Percentiles rank a stretch among this genome's conserved stretches.
Evolutionary conservation across 2,797 vertebrate species (phyloP).

Genomic region (Buphagus erythrorhynchus): DNA sequence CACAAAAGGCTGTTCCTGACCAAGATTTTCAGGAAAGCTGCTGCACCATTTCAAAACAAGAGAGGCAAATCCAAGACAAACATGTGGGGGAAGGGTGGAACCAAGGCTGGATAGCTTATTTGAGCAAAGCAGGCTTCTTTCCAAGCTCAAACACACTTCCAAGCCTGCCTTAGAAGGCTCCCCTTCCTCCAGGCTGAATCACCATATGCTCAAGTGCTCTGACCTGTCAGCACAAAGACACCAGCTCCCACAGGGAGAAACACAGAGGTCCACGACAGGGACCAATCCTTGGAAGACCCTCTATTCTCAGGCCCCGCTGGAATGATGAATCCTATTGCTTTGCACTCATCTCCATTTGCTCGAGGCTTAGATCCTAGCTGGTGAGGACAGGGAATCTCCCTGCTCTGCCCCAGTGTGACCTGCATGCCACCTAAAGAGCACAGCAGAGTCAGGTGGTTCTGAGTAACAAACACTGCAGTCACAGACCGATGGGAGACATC

Average conservation of each 20-base stretch:
- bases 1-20: neutral
- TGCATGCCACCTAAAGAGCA: neutral
- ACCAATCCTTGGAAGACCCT: constrained; percentile 5
- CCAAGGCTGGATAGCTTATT: neutral
- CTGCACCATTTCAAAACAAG: neutral
- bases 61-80: constrained; percentile 13
- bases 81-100: neutral
- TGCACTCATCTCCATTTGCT: neutral
- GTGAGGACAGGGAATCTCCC: neutral
- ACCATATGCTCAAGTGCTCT: neutral
- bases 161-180: neutral
- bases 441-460: constrained; percentile 24
- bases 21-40: constrained; percentile 21
- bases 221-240: constrained; percentile 15
- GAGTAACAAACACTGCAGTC: constrained; percentile 46
- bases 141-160: neutral
- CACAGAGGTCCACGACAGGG: neutral
- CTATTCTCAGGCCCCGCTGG: neutral
- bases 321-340: neutral
- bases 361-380: neutral
- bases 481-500: constrained; percentile 53
- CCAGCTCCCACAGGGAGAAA: constrained; percentile 51
- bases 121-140: constrained; percentile 5
- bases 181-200: neutral
- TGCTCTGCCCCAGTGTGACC: neutral